Conservation (phyloP, 2,888 invertebrate species). For the Leucophora obtusa region DNA sequence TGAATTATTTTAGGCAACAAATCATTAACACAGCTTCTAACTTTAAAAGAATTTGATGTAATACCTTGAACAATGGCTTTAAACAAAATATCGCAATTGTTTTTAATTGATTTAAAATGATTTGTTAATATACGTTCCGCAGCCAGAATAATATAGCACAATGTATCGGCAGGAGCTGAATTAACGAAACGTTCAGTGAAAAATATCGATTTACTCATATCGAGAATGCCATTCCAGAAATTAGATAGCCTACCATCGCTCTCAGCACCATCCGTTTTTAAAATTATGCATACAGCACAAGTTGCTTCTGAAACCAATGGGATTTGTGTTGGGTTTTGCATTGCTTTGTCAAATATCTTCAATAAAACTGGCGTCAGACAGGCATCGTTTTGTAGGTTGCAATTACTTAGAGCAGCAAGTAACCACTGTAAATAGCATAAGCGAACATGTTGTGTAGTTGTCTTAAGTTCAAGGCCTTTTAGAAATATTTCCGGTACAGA, state of each 20-base stretch:
- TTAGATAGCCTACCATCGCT: slow-evolving; percentile 78
- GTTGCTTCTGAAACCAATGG: slow-evolving; percentile 86
- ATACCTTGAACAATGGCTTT: slow-evolving; percentile 86
- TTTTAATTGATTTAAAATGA: slow-evolving; percentile 77
- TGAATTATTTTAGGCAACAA: slow-evolving; percentile 83
- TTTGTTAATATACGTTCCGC: slow-evolving; percentile 86
- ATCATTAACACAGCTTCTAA: slow-evolving; percentile 82
- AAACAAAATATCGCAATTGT: slow-evolving; percentile 74
- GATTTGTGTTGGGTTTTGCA: slow-evolving; percentile 86
- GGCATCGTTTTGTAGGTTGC: slow-evolving; percentile 77
- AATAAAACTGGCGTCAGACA: slow-evolving; percentile 83
- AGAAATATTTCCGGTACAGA: slow-evolving; percentile 84
- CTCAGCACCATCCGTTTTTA: slow-evolving; percentile 82
- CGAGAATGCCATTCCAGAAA: slow-evolving; percentile 86
- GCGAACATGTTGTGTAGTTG: slow-evolving; percentile 87
- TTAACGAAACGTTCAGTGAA: slow-evolving; percentile 89
- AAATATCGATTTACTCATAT: slow-evolving; percentile 88
- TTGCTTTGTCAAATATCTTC: slow-evolving; percentile 87
- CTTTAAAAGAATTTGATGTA: slow-evolving; percentile 82
- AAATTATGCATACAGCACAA: slow-evolving; percentile 83
- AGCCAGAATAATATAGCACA: slow-evolving; percentile 85
- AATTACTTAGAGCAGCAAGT: slow-evolving; percentile 82
- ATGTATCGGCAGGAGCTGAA: slow-evolving; percentile 85
- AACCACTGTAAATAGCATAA: slow-evolving; percentile 89
- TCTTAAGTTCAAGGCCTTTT: slow-evolving; percentile 88